Percentiles rank a stretch among this genome's conserved stretches.
Evolutionary conservation across 2,797 vertebrate genomes (phyloP).

Genomic region (Borostomias antarcticus): DNA sequence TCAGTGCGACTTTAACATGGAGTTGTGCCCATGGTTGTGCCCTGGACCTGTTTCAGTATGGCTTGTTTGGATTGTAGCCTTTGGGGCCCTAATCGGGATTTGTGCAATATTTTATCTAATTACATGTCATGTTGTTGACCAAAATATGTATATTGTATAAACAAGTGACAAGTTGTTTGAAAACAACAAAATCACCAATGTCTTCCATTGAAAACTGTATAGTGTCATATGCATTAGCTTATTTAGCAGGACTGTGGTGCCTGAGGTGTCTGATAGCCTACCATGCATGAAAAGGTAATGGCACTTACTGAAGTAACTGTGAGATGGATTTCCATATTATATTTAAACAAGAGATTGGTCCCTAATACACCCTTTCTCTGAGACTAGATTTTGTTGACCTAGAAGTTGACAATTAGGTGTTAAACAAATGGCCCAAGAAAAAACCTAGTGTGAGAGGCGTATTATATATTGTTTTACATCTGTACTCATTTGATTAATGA

Average conservation of each 20-base stretch:
- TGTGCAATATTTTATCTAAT: slow-evolving; percentile 93
- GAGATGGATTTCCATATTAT: slow-evolving; percentile 45
- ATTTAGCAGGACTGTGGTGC: slow-evolving; percentile 89
- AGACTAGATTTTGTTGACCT: neutral
- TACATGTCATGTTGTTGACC: slow-evolving; percentile 80
- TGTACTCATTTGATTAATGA: neutral
- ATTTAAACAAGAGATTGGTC: neutral
- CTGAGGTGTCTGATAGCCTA: slow-evolving; percentile 86
- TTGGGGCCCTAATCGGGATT: slow-evolving; percentile 72
- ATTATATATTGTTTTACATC: neutral
- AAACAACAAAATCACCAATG: slow-evolving; percentile 99
- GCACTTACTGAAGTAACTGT: slow-evolving; percentile 80
- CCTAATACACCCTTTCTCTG: neutral
- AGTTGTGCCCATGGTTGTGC: neutral
- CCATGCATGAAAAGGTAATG: slow-evolving; percentile 94
- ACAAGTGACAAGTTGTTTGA: slow-evolving; percentile 99
- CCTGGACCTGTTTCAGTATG: neutral
- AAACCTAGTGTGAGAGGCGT: neutral
- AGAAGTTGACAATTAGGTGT: slow-evolving; percentile 3
- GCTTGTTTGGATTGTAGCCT: slow-evolving; percentile 16
- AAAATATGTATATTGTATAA: slow-evolving; percentile 92
- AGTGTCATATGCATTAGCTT: slow-evolving; percentile 97
- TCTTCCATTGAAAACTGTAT: slow-evolving; percentile 99
- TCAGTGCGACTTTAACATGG: too few species aligned
- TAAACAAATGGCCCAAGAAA: neutral